Evolutionary conservation across 2,797 vertebrate genomes (phyloP), one percentile per base, ranked within the genome.

Genomic region (Kryptopterus vitreolus): DNA sequence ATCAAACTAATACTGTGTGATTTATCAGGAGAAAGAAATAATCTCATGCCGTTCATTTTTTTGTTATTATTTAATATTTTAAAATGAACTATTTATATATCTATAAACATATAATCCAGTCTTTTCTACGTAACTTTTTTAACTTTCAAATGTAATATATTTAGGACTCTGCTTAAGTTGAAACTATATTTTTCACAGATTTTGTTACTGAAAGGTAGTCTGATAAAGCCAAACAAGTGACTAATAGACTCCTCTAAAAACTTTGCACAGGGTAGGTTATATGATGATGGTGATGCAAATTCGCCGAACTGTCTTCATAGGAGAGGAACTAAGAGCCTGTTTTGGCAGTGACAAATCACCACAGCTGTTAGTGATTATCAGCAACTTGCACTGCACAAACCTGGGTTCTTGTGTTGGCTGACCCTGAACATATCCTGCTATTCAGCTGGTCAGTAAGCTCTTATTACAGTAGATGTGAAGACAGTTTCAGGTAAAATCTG

Each of bases 331-430:
- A 6, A 52, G 73, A 77, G n/a, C 15, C 75, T 52, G 59, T 48
- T 52, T 18, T 74, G 53, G 43, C 35, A 31, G 18, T 24, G 76
- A 59, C 55, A 48, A 73, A 74, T 53, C 43, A 22, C 52, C 38
- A 53, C 81, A 82, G 76, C 76, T 82, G 81, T 31, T 62, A 31
- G 70, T 68, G 63, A 82, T 74, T 68, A 82, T 82, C 76, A 78
- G 31, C 69, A 52, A 59, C 53, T 43, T 50, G 57, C 26, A 70
- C 3, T 58, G 65, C 58, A 31, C 46, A 76, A 59, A 31, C 3
- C 70, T 43, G 48, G 26, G 9, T 20, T 59, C 16, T 57, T 80
- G 16, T 12, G 35, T 35, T 58, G 59, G 55, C 43, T n/a, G 24
- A 81, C 15, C n/a, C 48, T 63, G 13, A 73, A 38, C 53, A 13